Conservation (phyloP, 2,888 invertebrate genomes). For the Rhorus exstirpatorius region DNA sequence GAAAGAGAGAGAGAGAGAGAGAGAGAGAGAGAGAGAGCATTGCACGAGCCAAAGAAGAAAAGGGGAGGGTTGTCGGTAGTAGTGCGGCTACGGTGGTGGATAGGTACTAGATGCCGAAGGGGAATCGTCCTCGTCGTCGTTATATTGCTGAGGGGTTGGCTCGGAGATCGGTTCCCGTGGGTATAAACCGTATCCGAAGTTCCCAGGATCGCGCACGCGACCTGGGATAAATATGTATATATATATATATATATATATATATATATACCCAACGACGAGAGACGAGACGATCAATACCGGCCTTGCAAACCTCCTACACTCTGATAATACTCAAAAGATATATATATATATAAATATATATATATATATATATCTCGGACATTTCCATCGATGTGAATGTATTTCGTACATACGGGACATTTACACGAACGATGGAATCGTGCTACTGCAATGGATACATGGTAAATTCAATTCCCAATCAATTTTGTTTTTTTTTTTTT, state of each 20-base stretch:
- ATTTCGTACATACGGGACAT: slow-evolving; percentile 42
- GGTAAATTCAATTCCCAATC: neutral
- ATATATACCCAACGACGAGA: slow-evolving; percentile 19
- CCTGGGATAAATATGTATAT: slow-evolving; percentile 71
- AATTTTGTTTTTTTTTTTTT: neutral
- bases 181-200: slow-evolving; percentile 81
- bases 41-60: slow-evolving; percentile 15
- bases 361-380: slow-evolving; percentile 75
- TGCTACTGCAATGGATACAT: slow-evolving; percentile 15
- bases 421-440: slow-evolving; percentile 16
- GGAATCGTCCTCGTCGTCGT: slow-evolving; percentile 44
- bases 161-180: slow-evolving; percentile 81
- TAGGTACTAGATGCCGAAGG: slow-evolving; percentile 40
- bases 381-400: slow-evolving; percentile 24
- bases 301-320: slow-evolving; percentile 73
- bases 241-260: neutral
- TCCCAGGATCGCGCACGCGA: slow-evolving; percentile 85
- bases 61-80: slow-evolving; percentile 52
- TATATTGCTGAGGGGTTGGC: slow-evolving; percentile 57
- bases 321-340: slow-evolving; percentile 67
- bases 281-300: slow-evolving; percentile 81
- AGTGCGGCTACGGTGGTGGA: slow-evolving; percentile 65
- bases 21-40: slow-evolving; percentile 52
- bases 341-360: slow-evolving; percentile 63
- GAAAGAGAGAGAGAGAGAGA: too few relatives aligned